Conservation (phyloP, 2,888 invertebrate species). For the Pseudococcus longispinus region DNA sequence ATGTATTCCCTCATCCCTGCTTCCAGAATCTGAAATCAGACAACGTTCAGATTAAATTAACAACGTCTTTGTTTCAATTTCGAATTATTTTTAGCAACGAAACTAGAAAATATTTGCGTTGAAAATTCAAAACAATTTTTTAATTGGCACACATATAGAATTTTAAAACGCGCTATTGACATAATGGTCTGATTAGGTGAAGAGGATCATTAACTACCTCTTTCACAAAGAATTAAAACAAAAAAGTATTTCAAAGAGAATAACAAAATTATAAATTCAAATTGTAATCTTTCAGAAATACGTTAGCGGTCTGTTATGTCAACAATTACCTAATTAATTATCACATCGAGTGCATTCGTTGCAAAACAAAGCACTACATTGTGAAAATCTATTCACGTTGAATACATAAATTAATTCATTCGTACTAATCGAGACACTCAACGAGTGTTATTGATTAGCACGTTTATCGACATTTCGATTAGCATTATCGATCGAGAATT, state of each 20-base stretch:
- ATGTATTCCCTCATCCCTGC: slow-evolving; percentile 70
- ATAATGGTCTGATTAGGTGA: neutral
- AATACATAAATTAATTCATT: neutral
- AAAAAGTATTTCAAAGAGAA: neutral
- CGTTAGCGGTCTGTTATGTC: neutral
- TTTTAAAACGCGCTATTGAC: neutral
- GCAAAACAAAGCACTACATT: slow-evolving; percentile 3
- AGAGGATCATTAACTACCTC: neutral
- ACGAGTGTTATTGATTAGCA: neutral
- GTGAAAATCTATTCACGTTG: neutral
- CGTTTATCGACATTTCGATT: slow-evolving; percentile 1
- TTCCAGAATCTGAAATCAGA: slow-evolving; percentile 64
- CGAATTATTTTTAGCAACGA: neutral
- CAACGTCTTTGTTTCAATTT: neutral
- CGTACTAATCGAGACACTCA: neutral
- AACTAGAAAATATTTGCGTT: neutral
- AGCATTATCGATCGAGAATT: neutral
- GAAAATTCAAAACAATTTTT: neutral
- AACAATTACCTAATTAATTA: neutral
- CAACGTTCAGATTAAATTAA: neutral
- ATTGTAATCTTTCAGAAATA: neutral
- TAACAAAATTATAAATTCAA: neutral
- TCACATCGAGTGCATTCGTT: neutral
- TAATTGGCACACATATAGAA: neutral
- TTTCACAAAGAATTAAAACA: neutral